Percentiles rank a stretch among this genome's conserved stretches.
These are phyloP conservation scores for Hystrix brachyura DNA, from an alignment of 2,113 vertebrate species.

Conservation along the genomic window DNA sequence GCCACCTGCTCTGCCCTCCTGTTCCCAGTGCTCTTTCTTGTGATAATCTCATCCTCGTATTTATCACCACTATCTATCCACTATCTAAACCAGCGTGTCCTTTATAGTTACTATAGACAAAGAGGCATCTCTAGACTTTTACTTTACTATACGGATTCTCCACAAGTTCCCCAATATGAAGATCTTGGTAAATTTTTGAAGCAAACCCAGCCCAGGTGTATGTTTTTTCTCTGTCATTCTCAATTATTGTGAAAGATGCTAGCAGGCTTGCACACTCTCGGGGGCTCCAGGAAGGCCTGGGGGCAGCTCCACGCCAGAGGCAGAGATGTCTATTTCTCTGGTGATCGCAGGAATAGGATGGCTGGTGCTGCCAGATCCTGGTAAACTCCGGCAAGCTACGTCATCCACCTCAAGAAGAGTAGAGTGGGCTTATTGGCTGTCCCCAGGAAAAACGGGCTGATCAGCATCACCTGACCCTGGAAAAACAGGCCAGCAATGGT, in stretches of 20 bases:
- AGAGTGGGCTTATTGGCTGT: not conserved
- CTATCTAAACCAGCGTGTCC: not conserved
- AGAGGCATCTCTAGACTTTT: not conserved
- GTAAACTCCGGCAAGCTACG: not conserved
- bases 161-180: not conserved
- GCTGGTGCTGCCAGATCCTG: no score
- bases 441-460: not conserved
- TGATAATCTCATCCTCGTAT: not conserved
- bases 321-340: not conserved
- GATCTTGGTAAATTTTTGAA: not conserved
- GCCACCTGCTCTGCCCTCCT: not conserved
- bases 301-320: not conserved
- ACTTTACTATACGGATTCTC: not conserved
- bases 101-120: not conserved
- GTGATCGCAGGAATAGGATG: no score
- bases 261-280: not conserved
- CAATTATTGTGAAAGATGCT: not conserved
- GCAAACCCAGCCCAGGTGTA: not conserved
- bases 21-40: not conserved
- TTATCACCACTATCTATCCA: no score
- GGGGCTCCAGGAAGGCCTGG: not conserved
- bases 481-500: not conserved
- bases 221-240: not conserved
- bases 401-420: not conserved
- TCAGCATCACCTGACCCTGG: not conserved